Conservation (phyloP, 2,797 vertebrate species). For the Ptychobarbus kaznakovi region DNA sequence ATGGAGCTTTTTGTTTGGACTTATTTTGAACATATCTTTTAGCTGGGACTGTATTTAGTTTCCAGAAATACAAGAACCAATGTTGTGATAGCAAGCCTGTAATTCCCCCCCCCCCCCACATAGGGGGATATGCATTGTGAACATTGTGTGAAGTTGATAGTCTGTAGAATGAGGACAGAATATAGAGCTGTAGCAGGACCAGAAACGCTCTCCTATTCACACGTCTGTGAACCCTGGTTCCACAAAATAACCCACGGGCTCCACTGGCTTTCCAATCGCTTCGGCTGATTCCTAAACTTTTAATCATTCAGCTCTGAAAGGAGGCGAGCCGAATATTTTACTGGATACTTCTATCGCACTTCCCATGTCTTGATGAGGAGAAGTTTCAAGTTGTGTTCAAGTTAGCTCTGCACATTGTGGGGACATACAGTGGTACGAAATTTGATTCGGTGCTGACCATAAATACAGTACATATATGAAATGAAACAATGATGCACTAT, state of each 20-base stretch:
- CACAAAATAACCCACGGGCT: not conserved
- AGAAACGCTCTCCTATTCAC: not conserved
- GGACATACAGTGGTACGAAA: no score
- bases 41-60: not conserved
- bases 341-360: not conserved
- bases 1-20: no score
- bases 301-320: constrained; percentile 13
- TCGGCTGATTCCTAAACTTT: constrained; percentile 9
- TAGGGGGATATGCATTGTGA: not conserved
- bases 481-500: no score
- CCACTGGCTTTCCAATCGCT: not conserved
- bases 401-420: no score
- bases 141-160: not conserved
- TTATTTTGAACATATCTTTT: no score
- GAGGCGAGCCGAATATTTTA: not conserved
- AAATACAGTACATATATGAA: no score
- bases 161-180: not conserved
- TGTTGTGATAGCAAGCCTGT: not conserved
- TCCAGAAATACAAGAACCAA: not conserved
- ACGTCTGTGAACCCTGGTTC: not conserved
- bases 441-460: no score
- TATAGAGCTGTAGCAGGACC: not conserved
- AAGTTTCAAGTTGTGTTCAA: no score
- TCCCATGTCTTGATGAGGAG: not conserved
- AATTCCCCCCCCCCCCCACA: not conserved